A percentile compares a stretch with the other conserved stretches of the same genome.
Conservation (phyloP, 2,797 vertebrate genomes). For the Crenichthys baileyi region DNA sequence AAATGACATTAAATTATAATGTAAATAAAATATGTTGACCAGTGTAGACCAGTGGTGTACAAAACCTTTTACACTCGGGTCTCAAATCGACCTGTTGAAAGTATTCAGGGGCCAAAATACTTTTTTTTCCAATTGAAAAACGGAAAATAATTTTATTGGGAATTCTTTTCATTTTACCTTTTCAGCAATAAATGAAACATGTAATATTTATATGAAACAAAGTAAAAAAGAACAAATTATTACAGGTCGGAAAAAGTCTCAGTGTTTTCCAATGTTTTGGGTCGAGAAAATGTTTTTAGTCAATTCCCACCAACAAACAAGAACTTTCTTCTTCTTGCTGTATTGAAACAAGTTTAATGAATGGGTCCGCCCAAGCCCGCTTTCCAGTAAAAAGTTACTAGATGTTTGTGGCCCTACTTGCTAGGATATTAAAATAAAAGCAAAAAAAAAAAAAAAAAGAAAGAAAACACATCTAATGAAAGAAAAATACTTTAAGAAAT, state of each 20-base stretch:
- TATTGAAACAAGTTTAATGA: not conserved
- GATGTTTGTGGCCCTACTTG: not conserved
- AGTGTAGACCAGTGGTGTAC: not conserved
- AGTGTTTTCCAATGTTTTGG: not conserved
- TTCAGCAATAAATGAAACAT: not conserved
- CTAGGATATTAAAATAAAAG: conserved; percentile 9
- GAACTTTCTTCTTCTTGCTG: not conserved
- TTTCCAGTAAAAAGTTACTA: not conserved
- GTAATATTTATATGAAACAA: not conserved
- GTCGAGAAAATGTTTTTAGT: no score
- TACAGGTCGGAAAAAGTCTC: not conserved
- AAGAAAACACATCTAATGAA: not conserved
- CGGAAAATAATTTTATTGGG: not conserved
- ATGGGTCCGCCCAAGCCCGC: not conserved
- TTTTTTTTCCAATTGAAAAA: not conserved
- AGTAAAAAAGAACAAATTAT: not conserved
- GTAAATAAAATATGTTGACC: not conserved
- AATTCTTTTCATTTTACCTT: not conserved
- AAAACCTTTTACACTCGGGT: not conserved
- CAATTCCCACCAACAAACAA: not conserved
- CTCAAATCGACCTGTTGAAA: not conserved
- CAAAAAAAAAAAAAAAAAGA: not conserved
- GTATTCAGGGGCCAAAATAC: not conserved
- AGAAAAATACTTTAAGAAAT: not conserved
- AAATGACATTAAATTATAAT: not conserved